Conservation (phyloP, 2,797 vertebrate species). For the Periparus ater region DNA sequence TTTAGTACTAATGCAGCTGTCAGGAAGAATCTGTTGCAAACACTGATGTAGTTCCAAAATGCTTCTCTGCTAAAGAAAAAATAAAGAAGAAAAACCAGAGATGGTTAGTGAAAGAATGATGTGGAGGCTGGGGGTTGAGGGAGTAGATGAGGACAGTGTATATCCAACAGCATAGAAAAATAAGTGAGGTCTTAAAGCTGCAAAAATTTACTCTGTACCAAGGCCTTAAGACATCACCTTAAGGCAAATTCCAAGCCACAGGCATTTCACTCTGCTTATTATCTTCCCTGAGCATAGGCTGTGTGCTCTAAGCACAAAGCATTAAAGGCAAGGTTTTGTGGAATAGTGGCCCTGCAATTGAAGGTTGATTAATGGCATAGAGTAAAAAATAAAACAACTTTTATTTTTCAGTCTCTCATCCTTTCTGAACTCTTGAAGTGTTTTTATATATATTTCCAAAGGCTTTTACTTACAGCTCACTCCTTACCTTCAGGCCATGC, state of each 20-base stretch:
- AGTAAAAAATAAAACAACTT: neutral
- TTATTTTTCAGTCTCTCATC: neutral
- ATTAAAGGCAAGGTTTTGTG: neutral
- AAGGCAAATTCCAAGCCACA: neutral
- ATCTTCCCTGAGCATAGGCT: neutral
- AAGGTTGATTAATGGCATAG: neutral
- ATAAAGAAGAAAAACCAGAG: neutral
- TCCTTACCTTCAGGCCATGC: neutral
- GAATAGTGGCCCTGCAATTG: neutral
- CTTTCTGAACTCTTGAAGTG: neutral
- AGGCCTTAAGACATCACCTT: neutral
- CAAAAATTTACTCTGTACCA: neutral
- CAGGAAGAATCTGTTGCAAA: constrained; percentile 17
- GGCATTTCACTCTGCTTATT: neutral
- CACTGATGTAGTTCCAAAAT: neutral
- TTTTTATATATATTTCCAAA: neutral
- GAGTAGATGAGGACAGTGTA: neutral
- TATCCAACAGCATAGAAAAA: neutral
- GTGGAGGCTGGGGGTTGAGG: too few species aligned
- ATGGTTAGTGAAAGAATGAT: neutral
- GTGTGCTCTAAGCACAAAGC: neutral
- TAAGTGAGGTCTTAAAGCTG: neutral
- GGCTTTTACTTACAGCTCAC: neutral
- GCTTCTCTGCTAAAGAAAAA: neutral
- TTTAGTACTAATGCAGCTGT: constrained; percentile 31